These are phyloP conservation scores for Alouatta palliata DNA, from an alignment of 2,113 vertebrate genomes.

Conservation along the genomic window DNA sequence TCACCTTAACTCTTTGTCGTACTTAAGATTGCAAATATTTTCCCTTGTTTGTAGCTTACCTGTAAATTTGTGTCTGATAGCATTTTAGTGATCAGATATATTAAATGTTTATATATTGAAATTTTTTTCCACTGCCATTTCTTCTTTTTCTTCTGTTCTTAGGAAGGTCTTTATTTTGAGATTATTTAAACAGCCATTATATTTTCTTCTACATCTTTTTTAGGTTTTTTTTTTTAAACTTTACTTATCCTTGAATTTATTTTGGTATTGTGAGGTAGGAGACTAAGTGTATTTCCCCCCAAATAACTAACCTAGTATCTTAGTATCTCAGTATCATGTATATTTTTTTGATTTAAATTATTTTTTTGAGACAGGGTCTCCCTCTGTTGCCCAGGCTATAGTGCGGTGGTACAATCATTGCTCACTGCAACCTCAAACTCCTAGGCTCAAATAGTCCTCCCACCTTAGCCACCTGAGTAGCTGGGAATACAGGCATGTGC, in stretches of 20 bases:
- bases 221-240: not conserved
- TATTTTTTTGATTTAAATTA: too few relatives aligned
- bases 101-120: not conserved
- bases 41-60: not conserved
- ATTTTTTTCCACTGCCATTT: not conserved
- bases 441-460: too few relatives aligned
- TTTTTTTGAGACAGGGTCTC: too few relatives aligned
- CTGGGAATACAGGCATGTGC: too few relatives aligned
- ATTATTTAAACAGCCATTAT: not conserved
- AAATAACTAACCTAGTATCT: not conserved
- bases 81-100: conserved; percentile 28
- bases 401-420: too few relatives aligned
- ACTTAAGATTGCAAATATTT: conserved; percentile 38
- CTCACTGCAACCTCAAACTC: too few relatives aligned
- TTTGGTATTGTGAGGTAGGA: not conserved
- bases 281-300: not conserved
- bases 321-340: not conserved
- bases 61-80: conserved; percentile 41
- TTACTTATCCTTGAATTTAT: conserved; percentile 7
- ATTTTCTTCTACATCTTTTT: conserved; percentile 14
- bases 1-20: not conserved
- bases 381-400: too few relatives aligned
- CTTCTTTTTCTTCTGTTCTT: not conserved
- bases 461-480: too few relatives aligned
- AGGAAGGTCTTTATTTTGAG: not conserved